Evolutionary conservation across 2,888 invertebrate genomes (phyloP), one percentile per base, ranked within the genome.

Genomic region (Nomada hirtipes): DNA sequence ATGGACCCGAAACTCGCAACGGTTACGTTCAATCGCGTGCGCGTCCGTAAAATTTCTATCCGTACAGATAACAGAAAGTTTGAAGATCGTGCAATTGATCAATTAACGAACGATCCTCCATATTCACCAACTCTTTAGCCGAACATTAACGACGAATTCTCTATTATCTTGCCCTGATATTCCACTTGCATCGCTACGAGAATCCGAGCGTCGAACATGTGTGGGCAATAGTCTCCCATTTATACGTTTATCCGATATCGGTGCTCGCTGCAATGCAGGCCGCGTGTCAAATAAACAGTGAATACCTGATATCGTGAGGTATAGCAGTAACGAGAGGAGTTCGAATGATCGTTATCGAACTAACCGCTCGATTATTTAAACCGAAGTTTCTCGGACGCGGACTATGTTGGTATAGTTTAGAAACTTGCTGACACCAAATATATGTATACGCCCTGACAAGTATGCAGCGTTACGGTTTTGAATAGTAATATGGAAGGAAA

Each of bases 241-340:
- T 79, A 50, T 68, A 64, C 70, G 71, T 79, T 79, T 65, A 79
- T 60, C 53, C 79, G 79, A 79, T 79, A 79, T 79, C 64, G 79
- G 29, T 70, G 69, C 47, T 47, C 69, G 53, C 20, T 50, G 69
- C 61, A 55, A 68, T 67, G 55, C 55, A 63, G 75, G 65, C 82
- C 70, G 61, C 81, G 76, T 71, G 77, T 70, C 83, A 73, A 82
- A 65, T 77, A 73, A 82, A 77, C 77, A 81, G 36, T 60, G 74
- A 70, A 74, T 74, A 83, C 64, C 71, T 70, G 75, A 79, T 83
- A 79, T 55, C 76, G 26, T 59, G 23, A 61, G 36, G 42, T 76
- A 82, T 83, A 83, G 78, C 73, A 42, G 71, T 85, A 85, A 82
- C 79, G 67, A 73, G 75, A 72, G 65, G 72, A 81, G 76, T 71